Conservation (phyloP, 1,140 invertebrate genomes). For the Teleogryllus occipitalis region DNA sequence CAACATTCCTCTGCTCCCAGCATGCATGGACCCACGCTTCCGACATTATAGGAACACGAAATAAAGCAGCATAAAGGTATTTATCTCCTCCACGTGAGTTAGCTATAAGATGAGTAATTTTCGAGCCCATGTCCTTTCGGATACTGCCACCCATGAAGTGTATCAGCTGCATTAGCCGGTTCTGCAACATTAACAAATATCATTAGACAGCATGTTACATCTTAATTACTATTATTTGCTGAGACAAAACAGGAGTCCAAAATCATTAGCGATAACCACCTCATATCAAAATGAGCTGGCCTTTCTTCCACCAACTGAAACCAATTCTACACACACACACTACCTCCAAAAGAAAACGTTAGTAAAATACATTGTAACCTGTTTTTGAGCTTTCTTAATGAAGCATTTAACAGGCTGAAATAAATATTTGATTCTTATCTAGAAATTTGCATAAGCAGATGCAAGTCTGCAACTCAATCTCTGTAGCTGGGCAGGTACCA, state of each 20-base stretch:
- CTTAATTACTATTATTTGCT: background rate
- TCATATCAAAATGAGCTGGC: too few species aligned
- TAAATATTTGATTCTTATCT: too few species aligned
- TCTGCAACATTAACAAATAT: constrained; percentile 40
- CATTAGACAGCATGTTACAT: background rate
- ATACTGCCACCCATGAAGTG: constrained; percentile 93
- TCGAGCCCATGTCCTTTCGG: constrained; percentile 74
- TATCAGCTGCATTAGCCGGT: constrained; percentile 71
- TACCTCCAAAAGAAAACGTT: too few species aligned
- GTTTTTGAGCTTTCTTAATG: too few species aligned
- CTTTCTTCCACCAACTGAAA: too few species aligned
- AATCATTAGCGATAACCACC: background rate
- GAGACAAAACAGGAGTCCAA: background rate
- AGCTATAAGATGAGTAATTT: constrained; percentile 88
- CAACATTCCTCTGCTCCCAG: constrained; percentile 69
- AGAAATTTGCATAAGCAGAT: too few species aligned
- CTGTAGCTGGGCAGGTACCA: too few species aligned
- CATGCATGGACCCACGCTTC: constrained; percentile 77
- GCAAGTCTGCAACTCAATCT: too few species aligned
- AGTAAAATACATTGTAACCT: too few species aligned
- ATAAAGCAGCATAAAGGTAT: constrained; percentile 74
- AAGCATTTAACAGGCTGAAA: too few species aligned
- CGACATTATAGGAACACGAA: constrained; percentile 80
- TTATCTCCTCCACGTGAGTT: constrained; percentile 79
- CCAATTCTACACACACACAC: too few species aligned